Evolutionary conservation across 2,797 vertebrate species (phyloP).

Genomic region (Aulostomus chinensis): DNA sequence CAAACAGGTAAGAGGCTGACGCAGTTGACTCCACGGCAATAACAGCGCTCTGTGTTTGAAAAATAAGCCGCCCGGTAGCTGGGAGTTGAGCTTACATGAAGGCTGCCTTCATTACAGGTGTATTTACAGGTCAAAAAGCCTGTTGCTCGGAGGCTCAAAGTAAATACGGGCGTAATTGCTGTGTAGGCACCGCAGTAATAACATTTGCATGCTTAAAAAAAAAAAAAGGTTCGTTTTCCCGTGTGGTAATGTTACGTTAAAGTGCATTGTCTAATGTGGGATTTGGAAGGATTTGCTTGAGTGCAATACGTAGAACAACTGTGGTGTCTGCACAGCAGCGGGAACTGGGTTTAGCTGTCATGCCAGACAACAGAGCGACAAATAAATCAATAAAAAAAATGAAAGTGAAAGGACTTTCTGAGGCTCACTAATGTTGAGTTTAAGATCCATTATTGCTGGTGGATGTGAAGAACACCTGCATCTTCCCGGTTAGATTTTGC

Average conservation of each 20-base stretch:
- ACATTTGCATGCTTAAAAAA: background rate
- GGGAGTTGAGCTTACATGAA: background rate
- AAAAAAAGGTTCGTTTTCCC: background rate
- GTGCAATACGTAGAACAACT: constrained; percentile 6
- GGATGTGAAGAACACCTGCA: constrained; percentile 7
- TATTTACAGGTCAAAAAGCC: constrained; percentile 8
- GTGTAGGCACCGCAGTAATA: constrained; percentile 12
- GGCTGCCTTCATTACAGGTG: background rate
- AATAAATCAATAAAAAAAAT: background rate
- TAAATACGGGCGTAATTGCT: constrained; percentile 4
- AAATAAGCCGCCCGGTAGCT: background rate
- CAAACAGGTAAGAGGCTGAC: constrained; percentile 62
- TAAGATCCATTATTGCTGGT: background rate
- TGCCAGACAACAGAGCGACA: no score
- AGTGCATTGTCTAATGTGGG: constrained; percentile 1
- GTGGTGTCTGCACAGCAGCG: background rate
- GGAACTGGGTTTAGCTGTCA: no score
- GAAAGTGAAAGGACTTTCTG: background rate
- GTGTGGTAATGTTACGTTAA: background rate
- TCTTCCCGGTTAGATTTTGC: constrained; percentile 18
- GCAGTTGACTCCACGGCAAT: constrained; percentile 40
- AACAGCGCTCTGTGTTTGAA: constrained; percentile 11
- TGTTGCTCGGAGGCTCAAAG: constrained; percentile 40
- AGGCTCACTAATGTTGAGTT: background rate
- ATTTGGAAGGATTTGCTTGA: constrained; percentile 8